Evolutionary conservation across 1,140 invertebrate genomes (phyloP).

Genomic region (Asbolus verrucosus): DNA sequence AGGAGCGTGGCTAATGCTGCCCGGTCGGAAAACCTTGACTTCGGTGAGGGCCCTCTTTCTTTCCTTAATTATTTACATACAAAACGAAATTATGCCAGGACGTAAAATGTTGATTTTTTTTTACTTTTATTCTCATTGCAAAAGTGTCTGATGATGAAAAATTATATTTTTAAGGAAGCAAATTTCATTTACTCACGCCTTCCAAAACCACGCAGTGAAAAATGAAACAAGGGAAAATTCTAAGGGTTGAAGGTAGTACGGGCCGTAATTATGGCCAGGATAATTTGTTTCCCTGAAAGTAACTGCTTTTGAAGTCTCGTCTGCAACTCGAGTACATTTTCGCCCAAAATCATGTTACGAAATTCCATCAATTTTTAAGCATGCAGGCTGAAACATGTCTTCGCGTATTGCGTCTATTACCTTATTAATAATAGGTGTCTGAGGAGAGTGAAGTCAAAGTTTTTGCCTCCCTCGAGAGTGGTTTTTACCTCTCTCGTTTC

Average conservation of each 20-base stretch:
- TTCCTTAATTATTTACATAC: background rate
- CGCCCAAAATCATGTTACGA: too few relatives aligned
- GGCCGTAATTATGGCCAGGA: too few relatives aligned
- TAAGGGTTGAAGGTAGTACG: too few relatives aligned
- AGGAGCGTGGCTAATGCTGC: background rate
- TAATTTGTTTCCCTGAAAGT: too few relatives aligned
- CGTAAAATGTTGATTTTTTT: constrained; percentile 12
- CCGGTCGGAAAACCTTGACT: background rate
- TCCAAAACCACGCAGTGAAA: too few relatives aligned
- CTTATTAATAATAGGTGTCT: constrained; percentile 34
- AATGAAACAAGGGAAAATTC: too few relatives aligned
- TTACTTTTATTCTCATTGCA: background rate
- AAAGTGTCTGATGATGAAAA: constrained; percentile 1
- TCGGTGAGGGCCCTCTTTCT: too few relatives aligned
- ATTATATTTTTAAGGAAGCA: too few relatives aligned
- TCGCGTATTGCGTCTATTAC: constrained; percentile 24
- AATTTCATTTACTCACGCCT: too few relatives aligned
- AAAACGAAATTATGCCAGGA: background rate
- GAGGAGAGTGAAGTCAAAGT: constrained; percentile 23
- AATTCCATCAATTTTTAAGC: constrained; percentile 17
- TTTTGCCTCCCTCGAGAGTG: constrained; percentile 5
- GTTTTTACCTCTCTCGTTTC: constrained; percentile 11
- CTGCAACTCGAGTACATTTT: too few relatives aligned
- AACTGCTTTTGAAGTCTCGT: too few relatives aligned
- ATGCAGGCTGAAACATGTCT: constrained; percentile 13